These are phyloP conservation scores for Esox niger DNA, from an alignment of 2,113 vertebrate genomes.

Conservation along the genomic window DNA sequence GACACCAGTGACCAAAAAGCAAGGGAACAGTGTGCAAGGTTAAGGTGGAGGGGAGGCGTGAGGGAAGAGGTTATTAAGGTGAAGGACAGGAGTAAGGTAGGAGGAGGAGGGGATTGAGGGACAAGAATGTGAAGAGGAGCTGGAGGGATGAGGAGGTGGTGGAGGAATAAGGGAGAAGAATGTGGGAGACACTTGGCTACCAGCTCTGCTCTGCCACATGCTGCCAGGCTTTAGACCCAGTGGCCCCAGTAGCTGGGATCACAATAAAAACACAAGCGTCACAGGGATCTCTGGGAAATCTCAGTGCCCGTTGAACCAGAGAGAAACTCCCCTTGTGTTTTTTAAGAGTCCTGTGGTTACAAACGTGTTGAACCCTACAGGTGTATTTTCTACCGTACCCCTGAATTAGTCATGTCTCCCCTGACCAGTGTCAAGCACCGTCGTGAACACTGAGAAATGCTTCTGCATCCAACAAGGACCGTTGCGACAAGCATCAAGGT, in stretches of 20 bases:
- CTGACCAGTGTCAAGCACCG: constrained; percentile 31
- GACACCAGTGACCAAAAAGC: not conserved
- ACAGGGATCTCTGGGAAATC: constrained; percentile 21
- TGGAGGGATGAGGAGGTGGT: not conserved
- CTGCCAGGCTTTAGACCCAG: no score
- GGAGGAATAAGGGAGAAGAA: not conserved
- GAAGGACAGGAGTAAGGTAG: no score
- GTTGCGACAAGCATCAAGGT: not conserved
- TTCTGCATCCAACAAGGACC: not conserved
- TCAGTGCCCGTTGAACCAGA: constrained; percentile 43
- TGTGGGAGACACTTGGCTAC: not conserved
- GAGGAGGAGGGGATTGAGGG: not conserved
- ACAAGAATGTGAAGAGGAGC: no score
- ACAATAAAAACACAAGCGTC: not conserved
- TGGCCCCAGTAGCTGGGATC: not conserved
- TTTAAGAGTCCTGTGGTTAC: constrained; percentile 51
- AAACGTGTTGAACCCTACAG: constrained; percentile 35
- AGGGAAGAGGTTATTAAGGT: no score
- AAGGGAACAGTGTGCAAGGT: no score
- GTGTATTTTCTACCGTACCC: constrained; percentile 32
- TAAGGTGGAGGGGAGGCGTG: no score
- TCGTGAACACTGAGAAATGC: constrained; percentile 5
- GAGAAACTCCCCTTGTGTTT: constrained; percentile 36
- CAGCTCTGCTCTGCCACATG: not conserved
- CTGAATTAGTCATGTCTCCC: constrained; percentile 30